Evolutionary conservation across 2,113 vertebrate genomes (phyloP).

Genomic region (Indicator indicator): DNA sequence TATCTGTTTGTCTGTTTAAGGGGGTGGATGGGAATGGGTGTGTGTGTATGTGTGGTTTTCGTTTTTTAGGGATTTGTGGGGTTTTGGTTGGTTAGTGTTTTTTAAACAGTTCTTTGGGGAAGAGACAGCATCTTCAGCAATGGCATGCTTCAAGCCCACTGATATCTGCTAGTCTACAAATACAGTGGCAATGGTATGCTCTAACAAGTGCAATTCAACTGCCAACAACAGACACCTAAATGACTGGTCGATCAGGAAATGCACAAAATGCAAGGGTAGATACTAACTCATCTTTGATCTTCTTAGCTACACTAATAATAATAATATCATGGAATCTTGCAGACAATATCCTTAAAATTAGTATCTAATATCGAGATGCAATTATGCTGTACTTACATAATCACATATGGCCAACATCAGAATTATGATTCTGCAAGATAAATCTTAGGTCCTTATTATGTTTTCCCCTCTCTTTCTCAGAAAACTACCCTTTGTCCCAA

Average conservation of each 20-base stretch:
- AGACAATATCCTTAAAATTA: background rate
- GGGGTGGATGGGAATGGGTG: background rate
- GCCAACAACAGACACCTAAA: background rate
- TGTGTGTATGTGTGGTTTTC: background rate
- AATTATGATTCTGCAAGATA: background rate
- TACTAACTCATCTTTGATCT: background rate
- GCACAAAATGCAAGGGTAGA: background rate
- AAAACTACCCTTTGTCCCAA: background rate
- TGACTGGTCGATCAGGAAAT: background rate
- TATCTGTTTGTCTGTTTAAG: background rate
- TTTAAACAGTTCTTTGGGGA: background rate
- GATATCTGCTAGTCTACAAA: background rate
- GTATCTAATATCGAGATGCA: background rate
- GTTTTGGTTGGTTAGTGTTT: background rate
- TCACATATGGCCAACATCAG: background rate
- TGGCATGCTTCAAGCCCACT: background rate
- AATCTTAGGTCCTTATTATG: background rate
- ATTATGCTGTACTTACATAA: background rate
- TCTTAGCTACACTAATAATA: background rate
- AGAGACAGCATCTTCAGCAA: background rate
- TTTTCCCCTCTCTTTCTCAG: background rate
- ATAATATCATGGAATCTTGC: background rate
- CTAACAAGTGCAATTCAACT: background rate
- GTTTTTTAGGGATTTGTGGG: too few species aligned
- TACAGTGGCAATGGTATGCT: background rate